These are phyloP conservation scores for Oligia strigilis DNA, from an alignment of 2,888 invertebrate genomes.

Conservation along the genomic window DNA sequence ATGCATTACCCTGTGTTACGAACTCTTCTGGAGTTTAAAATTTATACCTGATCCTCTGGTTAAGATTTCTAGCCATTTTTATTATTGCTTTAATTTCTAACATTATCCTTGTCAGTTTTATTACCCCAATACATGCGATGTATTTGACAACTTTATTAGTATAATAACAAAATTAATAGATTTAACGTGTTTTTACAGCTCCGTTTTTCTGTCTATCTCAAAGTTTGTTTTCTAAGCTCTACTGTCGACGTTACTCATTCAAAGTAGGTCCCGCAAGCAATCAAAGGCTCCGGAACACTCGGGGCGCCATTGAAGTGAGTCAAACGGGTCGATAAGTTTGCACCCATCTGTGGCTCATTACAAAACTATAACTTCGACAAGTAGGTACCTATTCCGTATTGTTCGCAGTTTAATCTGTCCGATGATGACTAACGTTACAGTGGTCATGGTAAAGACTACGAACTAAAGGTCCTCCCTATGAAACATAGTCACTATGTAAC, in stretches of 20 bases:
- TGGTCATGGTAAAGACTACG: constrained; percentile 31
- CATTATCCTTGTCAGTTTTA: constrained; percentile 30
- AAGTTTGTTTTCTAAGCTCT: constrained; percentile 19
- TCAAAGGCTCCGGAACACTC: constrained; percentile 64
- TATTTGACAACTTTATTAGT: neutral
- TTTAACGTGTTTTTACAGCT: neutral
- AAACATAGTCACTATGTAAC: constrained; percentile 11
- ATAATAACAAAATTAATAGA: neutral
- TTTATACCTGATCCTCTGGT: constrained; percentile 36
- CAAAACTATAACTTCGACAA: constrained; percentile 53
- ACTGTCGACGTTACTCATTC: constrained; percentile 34
- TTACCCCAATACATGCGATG: constrained; percentile 20
- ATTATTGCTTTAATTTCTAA: constrained; percentile 21
- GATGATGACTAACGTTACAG: constrained; percentile 53
- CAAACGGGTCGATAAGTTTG: constrained; percentile 60
- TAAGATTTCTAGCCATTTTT: constrained; percentile 37
- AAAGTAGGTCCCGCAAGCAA: constrained; percentile 56
- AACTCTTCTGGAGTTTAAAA: constrained; percentile 32
- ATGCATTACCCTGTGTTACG: constrained; percentile 54
- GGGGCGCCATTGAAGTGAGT: constrained; percentile 61
- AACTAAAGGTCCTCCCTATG: constrained; percentile 7
- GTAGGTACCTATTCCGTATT: constrained; percentile 45
- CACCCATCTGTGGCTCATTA: constrained; percentile 63
- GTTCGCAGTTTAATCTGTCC: constrained; percentile 44
- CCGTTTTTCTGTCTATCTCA: neutral